Conservation (phyloP, 2,888 invertebrate species). For the Hoplodrina blanda region DNA sequence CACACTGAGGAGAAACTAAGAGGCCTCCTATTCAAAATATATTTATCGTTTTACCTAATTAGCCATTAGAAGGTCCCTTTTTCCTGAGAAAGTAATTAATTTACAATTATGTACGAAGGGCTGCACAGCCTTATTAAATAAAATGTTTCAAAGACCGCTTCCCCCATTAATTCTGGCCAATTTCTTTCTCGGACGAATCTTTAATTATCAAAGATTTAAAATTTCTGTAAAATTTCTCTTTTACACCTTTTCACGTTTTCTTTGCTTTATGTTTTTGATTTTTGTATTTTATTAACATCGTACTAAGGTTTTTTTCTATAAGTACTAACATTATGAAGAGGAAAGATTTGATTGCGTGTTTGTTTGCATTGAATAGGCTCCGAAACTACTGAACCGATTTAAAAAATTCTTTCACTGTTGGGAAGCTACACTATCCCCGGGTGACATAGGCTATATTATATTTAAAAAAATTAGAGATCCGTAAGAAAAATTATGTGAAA, state of each 20-base stretch:
- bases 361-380: too few relatives aligned
- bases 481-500: too few relatives aligned
- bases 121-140: slow-evolving; percentile 86
- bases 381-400: too few relatives aligned
- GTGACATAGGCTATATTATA: too few relatives aligned
- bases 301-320: background rate
- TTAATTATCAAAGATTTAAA: slow-evolving; percentile 72
- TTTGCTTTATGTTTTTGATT: slow-evolving; percentile 22
- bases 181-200: slow-evolving; percentile 78
- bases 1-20: slow-evolving; percentile 64
- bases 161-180: slow-evolving; percentile 77
- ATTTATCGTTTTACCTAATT: slow-evolving; percentile 84
- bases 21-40: slow-evolving; percentile 73
- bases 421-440: too few relatives aligned
- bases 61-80: slow-evolving; percentile 81
- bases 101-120: slow-evolving; percentile 87
- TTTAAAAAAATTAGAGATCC: too few relatives aligned
- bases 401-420: too few relatives aligned
- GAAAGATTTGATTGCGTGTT: too few relatives aligned
- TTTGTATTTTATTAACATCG: background rate
- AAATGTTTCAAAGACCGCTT: slow-evolving; percentile 82
- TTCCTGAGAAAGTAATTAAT: slow-evolving; percentile 84
- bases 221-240: slow-evolving; percentile 38
- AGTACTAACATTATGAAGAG: too few relatives aligned
- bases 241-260: slow-evolving; percentile 32